Evolutionary conservation across 2,888 invertebrate species (phyloP).

Genomic region (Urechis unicinctus): DNA sequence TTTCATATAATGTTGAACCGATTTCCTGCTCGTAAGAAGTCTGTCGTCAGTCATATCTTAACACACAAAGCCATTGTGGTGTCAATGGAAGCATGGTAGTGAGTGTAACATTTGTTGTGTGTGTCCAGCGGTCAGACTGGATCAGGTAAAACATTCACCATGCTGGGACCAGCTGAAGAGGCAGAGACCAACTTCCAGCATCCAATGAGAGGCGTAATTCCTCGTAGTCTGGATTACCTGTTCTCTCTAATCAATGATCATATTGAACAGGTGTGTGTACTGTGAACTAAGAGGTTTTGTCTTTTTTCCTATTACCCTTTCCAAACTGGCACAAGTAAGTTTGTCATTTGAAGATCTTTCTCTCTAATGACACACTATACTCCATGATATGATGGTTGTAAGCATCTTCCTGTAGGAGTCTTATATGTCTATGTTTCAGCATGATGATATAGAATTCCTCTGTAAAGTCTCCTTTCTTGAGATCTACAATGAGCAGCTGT

Average conservation of each 20-base stretch:
- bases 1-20: too few relatives aligned
- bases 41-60: too few relatives aligned
- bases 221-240: constrained; percentile 47
- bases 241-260: constrained; percentile 40
- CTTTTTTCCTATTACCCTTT: neutral
- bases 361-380: neutral
- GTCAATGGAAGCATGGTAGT: too few relatives aligned
- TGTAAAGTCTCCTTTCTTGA: constrained; percentile 50
- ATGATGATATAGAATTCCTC: constrained; percentile 39
- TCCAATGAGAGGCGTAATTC: constrained; percentile 47
- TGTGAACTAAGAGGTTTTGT: too few relatives aligned
- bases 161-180: constrained; percentile 47
- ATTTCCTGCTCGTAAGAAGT: too few relatives aligned
- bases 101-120: neutral
- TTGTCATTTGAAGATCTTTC: neutral
- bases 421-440: too few relatives aligned
- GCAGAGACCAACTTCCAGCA: constrained; percentile 36
- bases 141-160: constrained; percentile 52
- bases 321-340: neutral
- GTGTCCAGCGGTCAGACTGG: constrained; percentile 50
- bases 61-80: too few relatives aligned
- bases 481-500: constrained; percentile 51
- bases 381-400: too few relatives aligned
- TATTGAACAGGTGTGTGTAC: constrained; percentile 34
- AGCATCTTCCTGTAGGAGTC: too few relatives aligned